Conservation (phyloP, 2,113 vertebrate species). For the Jacana jacana region DNA sequence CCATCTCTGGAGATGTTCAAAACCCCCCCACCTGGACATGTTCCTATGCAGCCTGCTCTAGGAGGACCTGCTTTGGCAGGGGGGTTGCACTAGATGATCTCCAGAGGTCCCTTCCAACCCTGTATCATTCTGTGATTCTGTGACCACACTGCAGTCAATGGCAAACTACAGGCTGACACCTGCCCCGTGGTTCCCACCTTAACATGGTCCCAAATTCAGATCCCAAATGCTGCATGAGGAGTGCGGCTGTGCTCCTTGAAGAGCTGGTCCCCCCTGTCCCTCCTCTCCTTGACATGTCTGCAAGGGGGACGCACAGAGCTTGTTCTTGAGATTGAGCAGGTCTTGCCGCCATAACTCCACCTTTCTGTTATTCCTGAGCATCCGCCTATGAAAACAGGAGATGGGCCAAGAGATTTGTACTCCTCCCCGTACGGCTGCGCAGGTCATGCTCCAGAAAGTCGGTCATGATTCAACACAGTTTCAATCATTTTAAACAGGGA, state of each 20-base stretch:
- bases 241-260: fast-evolving
- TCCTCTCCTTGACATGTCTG: not conserved
- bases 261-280: fast-evolving
- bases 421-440: not conserved
- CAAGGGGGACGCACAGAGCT: fast-evolving
- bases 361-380: not conserved
- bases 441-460: not conserved
- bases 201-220: not conserved
- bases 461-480: not conserved
- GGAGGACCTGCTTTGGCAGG: too few relatives aligned
- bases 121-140: too few relatives aligned
- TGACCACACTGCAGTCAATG: fast-evolving
- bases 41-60: too few relatives aligned
- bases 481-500: not conserved
- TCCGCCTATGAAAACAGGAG: not conserved
- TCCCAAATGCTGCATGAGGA: not conserved
- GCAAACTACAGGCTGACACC: not conserved
- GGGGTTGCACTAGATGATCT: too few relatives aligned
- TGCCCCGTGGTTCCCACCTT: fast-evolving
- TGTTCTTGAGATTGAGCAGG: not conserved
- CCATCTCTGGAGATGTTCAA: too few relatives aligned
- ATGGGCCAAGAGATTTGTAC: not conserved
- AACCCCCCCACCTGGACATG: too few relatives aligned
- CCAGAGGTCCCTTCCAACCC: too few relatives aligned
- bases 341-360: not conserved